Evolutionary conservation across 2,113 vertebrate genomes (phyloP), one percentile per base, ranked within the genome.

Genomic region (Nothocercus nigrocapillus): DNA sequence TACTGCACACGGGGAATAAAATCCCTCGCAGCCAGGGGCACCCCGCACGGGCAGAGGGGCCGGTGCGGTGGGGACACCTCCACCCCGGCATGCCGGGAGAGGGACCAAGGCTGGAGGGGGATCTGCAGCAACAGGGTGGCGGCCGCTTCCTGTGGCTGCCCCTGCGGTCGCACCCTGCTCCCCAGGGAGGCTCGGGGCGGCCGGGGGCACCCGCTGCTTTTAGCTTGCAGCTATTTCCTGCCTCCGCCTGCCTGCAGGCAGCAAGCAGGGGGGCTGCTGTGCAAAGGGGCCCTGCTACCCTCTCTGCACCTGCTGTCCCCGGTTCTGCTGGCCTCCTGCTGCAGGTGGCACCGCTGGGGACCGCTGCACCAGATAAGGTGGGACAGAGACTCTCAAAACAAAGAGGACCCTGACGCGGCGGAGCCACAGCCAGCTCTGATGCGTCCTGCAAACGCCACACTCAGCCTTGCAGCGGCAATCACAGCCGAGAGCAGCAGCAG

Each of bases 161-260:
- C 63, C 62, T 68, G 38, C 22, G 64, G 30, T 72, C 75, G 58
- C 24, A 76, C 5, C 24, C 32, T 59, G 30, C 38, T 90, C 67
- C 44, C 11, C 30, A 67, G n/a, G 74, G 58, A 75, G 15, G 68
- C 42, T 24, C 34, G 42, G 25, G 44, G 24, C 7, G 25, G 51
- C 13, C 5, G 12, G 25, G 6, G 53, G 53, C 12, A 45, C 45
- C 89, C 13, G 49, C 90, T 90, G 64, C 51, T 77, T 88, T 94
- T 87, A 88, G 87, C 91, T 93, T 73, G 64, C 53, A 84, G 90
- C 80, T 94, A 69, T 89, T 95, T 96, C 90, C 95, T 95, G 74
- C 79, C 27, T 7, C 88, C 27, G 77, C 70, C 62, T 75, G 16
- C 45, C 85, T 86, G 42, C 28, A 67, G 94, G 79, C 62, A 95